These are phyloP conservation scores for Polydesmus complanatus DNA, from an alignment of 2,888 invertebrate genomes.

Conservation along the genomic window DNA sequence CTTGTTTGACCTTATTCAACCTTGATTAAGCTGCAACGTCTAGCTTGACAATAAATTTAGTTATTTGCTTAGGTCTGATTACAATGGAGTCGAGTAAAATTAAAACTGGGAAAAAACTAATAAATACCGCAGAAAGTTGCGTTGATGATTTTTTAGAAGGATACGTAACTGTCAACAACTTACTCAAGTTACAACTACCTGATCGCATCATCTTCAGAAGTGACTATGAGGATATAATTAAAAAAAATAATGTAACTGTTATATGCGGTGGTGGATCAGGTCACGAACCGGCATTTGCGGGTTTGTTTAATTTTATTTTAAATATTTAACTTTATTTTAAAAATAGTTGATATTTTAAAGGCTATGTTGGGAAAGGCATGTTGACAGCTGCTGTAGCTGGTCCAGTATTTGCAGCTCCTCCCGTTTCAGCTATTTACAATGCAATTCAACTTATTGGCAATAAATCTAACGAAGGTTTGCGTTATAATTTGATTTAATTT, in stretches of 20 bases:
- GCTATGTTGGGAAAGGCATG: slow-evolving; percentile 66
- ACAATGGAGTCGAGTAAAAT: not conserved
- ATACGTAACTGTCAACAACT: slow-evolving; percentile 39
- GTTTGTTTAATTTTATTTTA: slow-evolving; percentile 21
- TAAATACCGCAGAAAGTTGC: slow-evolving; percentile 39
- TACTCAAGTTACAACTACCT: slow-evolving; percentile 39
- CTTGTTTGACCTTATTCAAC: no score
- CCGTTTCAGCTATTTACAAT: slow-evolving; percentile 49
- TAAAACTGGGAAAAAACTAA: slow-evolving; percentile 36
- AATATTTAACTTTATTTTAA: not conserved
- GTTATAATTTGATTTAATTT: not conserved
- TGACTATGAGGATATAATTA: slow-evolving; percentile 37
- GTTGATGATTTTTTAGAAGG: slow-evolving; percentile 45
- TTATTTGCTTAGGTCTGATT: no score
- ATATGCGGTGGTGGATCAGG: slow-evolving; percentile 72
- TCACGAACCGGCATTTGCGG: slow-evolving; percentile 54
- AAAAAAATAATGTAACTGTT: slow-evolving; percentile 36
- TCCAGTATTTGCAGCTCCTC: slow-evolving; percentile 61
- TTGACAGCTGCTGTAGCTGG: slow-evolving; percentile 61
- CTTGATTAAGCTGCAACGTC: no score
- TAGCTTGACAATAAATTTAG: no score
- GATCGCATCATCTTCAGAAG: slow-evolving; percentile 40
- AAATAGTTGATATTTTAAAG: slow-evolving; percentile 40
- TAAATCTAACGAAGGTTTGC: slow-evolving; percentile 26
- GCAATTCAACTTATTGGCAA: slow-evolving; percentile 46